phyloP scores from a whole-genome alignment of 2,797 vertebrate species.

The Myotis pilosus region DNA sequence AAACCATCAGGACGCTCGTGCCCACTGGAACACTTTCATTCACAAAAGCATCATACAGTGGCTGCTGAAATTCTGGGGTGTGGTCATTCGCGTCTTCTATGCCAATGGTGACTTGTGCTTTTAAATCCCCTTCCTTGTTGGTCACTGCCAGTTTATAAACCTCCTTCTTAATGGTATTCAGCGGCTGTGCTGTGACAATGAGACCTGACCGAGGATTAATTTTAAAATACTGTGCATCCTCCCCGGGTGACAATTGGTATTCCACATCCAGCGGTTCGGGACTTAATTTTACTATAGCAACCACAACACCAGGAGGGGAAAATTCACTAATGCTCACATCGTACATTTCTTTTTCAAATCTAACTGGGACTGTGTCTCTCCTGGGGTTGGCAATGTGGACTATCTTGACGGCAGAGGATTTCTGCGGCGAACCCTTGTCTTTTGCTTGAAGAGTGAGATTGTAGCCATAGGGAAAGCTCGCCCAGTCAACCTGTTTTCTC shows the following conservation, averaged over 20 bases:
- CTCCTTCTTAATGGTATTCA: slow-evolving; percentile 88
- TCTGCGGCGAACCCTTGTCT: slow-evolving; percentile 93
- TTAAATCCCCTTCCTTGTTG: slow-evolving; percentile 86
- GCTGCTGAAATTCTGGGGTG: slow-evolving; percentile 91
- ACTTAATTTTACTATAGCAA: slow-evolving; percentile 88
- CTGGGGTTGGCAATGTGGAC: slow-evolving; percentile 87
- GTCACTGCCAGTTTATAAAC: slow-evolving; percentile 89
- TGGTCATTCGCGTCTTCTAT: slow-evolving; percentile 96
- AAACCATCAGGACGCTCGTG: slow-evolving; percentile 88
- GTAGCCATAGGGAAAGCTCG: slow-evolving; percentile 88
- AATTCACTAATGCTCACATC: slow-evolving; percentile 93
- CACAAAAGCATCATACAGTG: slow-evolving; percentile 90
- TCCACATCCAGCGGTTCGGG: slow-evolving; percentile 90
- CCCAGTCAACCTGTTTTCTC: slow-evolving; percentile 89
- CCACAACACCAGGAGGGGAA: slow-evolving; percentile 92
- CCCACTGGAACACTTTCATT: slow-evolving; percentile 94
- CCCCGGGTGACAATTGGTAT: slow-evolving; percentile 89
- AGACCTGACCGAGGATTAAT: slow-evolving; percentile 93
- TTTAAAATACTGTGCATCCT: slow-evolving; percentile 90
- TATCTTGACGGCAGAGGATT: slow-evolving; percentile 88
- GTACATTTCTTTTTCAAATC: slow-evolving; percentile 91
- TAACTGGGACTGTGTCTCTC: slow-evolving; percentile 81
- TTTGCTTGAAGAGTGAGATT: slow-evolving; percentile 96
- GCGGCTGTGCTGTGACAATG: slow-evolving; percentile 89
- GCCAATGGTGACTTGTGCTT: slow-evolving; percentile 87